A percentile compares a stretch with the other conserved stretches of the same genome.
phyloP scores from a whole-genome alignment of 2,888 invertebrate species.

The Apantesis nais region DNA sequence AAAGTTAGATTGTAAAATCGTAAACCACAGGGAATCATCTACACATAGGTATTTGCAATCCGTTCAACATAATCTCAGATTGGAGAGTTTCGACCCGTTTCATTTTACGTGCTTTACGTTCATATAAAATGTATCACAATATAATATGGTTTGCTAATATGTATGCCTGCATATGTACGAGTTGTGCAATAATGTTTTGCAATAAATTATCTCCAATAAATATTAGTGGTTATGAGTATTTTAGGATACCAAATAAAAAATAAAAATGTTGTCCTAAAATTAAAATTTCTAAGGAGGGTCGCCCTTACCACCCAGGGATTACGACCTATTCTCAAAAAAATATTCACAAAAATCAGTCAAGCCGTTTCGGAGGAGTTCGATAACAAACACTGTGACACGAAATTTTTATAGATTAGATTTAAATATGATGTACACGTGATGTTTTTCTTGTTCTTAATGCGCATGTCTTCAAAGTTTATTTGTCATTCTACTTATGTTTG shows the following conservation, averaged over 20 bases:
- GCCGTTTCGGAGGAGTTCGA: no score
- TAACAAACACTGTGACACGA: no score
- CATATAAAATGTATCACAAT: background rate
- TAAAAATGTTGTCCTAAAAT: no score
- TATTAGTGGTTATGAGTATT: no score
- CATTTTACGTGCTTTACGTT: conserved; percentile 6
- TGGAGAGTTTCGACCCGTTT: conserved; percentile 22
- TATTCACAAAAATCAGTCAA: no score
- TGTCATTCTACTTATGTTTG: conserved; percentile 38
- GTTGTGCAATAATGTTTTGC: no score
- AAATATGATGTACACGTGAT: conserved; percentile 50
- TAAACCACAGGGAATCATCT: conserved; percentile 79
- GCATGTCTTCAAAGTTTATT: conserved; percentile 70
- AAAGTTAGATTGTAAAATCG: conserved; percentile 85
- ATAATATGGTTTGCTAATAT: conserved; percentile 1
- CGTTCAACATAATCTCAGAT: conserved; percentile 32
- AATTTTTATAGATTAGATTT: no score
- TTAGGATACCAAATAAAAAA: no score
- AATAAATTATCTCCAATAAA: no score
- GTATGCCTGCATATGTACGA: background rate
- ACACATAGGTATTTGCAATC: conserved; percentile 65
- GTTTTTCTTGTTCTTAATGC: conserved; percentile 65
- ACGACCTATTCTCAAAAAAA: no score
- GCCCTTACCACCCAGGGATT: no score
- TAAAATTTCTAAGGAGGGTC: no score